Conservation (phyloP, 2,888 invertebrate species). For the Callyntrura sp. region DNA sequence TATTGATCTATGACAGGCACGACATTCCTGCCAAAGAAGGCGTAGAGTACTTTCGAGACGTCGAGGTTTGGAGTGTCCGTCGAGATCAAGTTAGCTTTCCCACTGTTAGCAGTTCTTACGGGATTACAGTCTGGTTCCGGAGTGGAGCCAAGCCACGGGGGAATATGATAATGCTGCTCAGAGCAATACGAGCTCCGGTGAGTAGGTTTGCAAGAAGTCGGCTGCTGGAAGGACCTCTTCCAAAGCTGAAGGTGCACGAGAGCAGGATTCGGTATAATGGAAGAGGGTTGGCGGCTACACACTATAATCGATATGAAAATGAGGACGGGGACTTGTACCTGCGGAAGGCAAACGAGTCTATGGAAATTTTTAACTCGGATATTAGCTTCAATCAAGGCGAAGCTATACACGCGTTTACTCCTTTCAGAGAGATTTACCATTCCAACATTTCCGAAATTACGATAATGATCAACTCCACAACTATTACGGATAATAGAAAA, state of each 20-base stretch:
- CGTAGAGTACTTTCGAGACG: conserved; percentile 81
- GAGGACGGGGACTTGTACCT: conserved; percentile 94
- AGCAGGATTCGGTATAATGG: conserved; percentile 93
- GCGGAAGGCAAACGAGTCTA: conserved; percentile 94
- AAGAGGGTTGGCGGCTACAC: conserved; percentile 92
- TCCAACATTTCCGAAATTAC: conserved; percentile 96
- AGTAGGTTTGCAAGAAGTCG: conserved; percentile 82
- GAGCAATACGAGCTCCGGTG: conserved; percentile 83
- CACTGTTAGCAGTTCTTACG: conserved; percentile 93
- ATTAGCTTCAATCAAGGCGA: conserved; percentile 92
- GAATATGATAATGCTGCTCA: conserved; percentile 88
- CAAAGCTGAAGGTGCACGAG: conserved; percentile 90
- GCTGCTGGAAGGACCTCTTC: conserved; percentile 90
- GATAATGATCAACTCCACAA: conserved; percentile 94
- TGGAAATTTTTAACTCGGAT: conserved; percentile 92
- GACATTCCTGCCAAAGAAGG: conserved; percentile 86
- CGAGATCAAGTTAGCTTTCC: conserved; percentile 96
- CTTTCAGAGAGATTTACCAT: conserved; percentile 93
- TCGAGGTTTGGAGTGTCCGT: conserved; percentile 91
- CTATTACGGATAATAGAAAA: conserved; percentile 94
- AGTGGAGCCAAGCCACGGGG: conserved; percentile 93
- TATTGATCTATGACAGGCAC: conserved; percentile 92
- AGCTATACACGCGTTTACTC: conserved; percentile 93
- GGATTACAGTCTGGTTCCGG: conserved; percentile 91
- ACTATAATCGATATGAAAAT: conserved; percentile 95